Evolutionary conservation across 2,113 vertebrate genomes (phyloP), one percentile per base, ranked within the genome.

Genomic region (Pterophyllum scalare): DNA sequence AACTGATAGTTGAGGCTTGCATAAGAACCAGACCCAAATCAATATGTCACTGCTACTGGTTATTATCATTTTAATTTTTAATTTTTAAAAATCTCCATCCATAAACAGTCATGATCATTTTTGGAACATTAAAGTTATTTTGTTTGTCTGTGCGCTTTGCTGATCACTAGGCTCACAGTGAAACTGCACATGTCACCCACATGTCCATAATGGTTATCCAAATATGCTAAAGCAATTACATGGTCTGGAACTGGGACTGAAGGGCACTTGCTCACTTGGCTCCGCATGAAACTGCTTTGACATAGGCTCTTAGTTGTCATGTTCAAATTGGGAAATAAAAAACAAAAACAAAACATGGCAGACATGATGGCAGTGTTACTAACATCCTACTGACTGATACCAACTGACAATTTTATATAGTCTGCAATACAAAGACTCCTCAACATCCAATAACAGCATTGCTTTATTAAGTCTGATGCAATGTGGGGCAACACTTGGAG

Each of bases 401-500:
- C 12, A 57, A 67, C 52, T 46, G 43, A 33, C 52, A 59, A 28
- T 70, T 77, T 56, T 43, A 31, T 59, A 33, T 26, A 77, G 59
- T 80, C 33, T 79, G 28, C 74, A 59, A 22, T 17, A 22, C 46
- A 54, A 64, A 61, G 54, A 56, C 58, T 82, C 54, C 43, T 77
- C 49, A 58, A 58, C 31, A n/a, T 81, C 61, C 28, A 35, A 20
- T 59, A 40, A 17, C 35, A 1, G 5, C n/a, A 10, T 17, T 61
- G 2, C 74, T 75, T 81, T 84, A 19, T 67, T 59, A 78, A 76
- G 54, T 57, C 54, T 89, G 91, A 88, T 78, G 89, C 75, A 92
- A 90, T 49, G 49, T 57, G 13, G 6, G 46, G 82, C 35, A 88
- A 88, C 59, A 19, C 80, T 72, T 3, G 4, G 9, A 70, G 80